Conservation (phyloP, 2,797 vertebrate genomes). For the Hirundo rustica region DNA sequence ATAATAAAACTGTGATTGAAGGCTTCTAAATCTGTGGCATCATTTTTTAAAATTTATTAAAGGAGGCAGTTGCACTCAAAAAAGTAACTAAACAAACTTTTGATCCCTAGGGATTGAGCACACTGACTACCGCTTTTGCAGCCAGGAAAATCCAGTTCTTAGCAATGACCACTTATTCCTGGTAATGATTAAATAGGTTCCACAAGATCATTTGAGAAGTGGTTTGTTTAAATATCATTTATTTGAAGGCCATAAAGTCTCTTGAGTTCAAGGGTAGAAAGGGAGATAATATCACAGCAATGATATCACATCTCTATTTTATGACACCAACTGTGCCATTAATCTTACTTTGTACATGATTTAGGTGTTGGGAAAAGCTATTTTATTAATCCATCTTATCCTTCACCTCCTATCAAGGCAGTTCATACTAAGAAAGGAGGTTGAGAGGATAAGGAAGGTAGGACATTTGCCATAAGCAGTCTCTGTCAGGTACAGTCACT, state of each 20-base stretch:
- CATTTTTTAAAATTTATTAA: neutral
- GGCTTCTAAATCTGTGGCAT: neutral
- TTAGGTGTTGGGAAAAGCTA: slow-evolving; percentile 60
- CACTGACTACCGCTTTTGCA: neutral
- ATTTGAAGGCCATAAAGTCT: slow-evolving; percentile 71
- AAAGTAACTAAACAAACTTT: neutral
- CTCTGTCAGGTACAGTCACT: neutral
- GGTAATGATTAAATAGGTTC: slow-evolving; percentile 73
- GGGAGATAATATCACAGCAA: slow-evolving; percentile 47
- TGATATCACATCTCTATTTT: slow-evolving; percentile 68
- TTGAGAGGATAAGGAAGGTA: neutral
- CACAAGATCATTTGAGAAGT: slow-evolving; percentile 58
- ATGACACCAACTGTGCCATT: slow-evolving; percentile 53
- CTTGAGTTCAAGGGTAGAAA: slow-evolving; percentile 70
- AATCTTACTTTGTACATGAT: slow-evolving; percentile 65
- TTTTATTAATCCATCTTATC: slow-evolving; percentile 64
- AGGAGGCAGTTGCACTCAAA: neutral
- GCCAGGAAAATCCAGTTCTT: slow-evolving; percentile 59
- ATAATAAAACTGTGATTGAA: neutral
- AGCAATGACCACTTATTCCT: slow-evolving; percentile 31
- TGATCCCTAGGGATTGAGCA: neutral
- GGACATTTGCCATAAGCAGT: neutral
- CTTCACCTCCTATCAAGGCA: slow-evolving; percentile 59
- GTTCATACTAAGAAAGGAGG: neutral
- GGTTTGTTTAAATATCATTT: slow-evolving; percentile 71